These are phyloP conservation scores for Parascotia fuliginaria DNA, from an alignment of 2,888 invertebrate genomes.

Conservation along the genomic window DNA sequence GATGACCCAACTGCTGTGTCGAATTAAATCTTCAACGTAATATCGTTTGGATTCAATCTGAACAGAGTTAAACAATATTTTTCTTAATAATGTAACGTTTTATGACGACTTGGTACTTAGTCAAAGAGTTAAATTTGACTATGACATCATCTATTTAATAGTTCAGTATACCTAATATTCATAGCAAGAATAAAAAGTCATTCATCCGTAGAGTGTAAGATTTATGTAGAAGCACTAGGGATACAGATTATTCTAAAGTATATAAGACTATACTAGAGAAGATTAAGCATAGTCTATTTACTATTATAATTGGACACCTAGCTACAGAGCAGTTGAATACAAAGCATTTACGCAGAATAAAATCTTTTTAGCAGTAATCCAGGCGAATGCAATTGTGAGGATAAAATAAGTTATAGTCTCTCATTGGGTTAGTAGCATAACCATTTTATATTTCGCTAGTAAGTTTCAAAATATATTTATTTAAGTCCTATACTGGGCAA, in stretches of 20 bases:
- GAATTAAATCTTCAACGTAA: no score
- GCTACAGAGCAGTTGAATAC: neutral
- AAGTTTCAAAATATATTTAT: neutral
- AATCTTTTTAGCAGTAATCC: neutral
- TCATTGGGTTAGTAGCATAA: neutral
- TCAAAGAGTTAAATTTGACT: no score
- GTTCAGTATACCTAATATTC: neutral
- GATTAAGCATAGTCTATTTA: neutral
- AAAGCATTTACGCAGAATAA: neutral
- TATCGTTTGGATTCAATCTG: no score
- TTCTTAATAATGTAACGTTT: no score
- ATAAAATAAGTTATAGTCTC: conserved; percentile 5
- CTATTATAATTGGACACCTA: neutral
- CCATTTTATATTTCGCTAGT: neutral
- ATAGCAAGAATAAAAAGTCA: neutral
- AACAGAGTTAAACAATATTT: no score
- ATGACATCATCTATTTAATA: no score
- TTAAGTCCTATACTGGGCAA: neutral
- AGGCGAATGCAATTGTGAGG: neutral
- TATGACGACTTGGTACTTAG: no score
- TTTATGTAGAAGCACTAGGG: neutral
- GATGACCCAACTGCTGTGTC: no score
- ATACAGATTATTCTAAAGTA: neutral
- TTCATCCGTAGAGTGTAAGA: neutral
- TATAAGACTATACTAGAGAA: neutral